Conservation (phyloP, 2,113 vertebrate species). For the Physeter macrocephalus region DNA sequence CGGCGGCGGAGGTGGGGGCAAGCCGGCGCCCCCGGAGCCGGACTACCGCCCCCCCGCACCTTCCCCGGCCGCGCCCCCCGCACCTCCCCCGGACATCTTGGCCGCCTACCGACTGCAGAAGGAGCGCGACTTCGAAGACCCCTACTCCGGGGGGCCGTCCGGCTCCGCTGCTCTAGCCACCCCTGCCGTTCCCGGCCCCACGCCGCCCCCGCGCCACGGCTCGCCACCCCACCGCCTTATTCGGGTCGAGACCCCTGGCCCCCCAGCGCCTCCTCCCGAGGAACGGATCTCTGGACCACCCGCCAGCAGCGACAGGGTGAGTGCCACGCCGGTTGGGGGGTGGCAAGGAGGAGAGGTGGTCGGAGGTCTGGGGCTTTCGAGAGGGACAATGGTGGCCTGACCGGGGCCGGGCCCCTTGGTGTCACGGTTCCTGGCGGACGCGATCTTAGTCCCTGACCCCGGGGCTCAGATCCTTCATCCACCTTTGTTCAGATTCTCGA, state of each 20-base stretch:
- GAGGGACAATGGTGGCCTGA: constrained; percentile 66
- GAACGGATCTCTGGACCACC: constrained; percentile 69
- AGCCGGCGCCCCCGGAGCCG: constrained; percentile 92
- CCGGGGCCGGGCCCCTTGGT: background rate
- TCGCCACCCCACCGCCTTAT: constrained; percentile 95
- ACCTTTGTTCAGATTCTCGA: constrained; percentile 61
- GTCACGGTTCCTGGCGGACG: background rate
- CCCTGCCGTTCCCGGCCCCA: constrained; percentile 70
- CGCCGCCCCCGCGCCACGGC: constrained; percentile 88
- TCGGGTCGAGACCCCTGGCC: constrained; percentile 89
- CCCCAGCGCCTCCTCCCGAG: constrained; percentile 76
- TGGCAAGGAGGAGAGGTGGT: background rate
- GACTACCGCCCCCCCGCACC: constrained; percentile 86
- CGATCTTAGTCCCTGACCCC: constrained; percentile 6
- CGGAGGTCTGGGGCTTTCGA: constrained; percentile 17
- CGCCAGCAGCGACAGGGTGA: constrained; percentile 61
- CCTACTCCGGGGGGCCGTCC: constrained; percentile 85
- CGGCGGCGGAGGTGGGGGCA: constrained; percentile 76
- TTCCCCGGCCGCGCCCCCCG: constrained; percentile 78
- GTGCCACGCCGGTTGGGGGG: constrained; percentile 6
- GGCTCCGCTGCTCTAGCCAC: constrained; percentile 73
- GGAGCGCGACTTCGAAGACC: constrained; percentile 96
- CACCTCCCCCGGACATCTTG: constrained; percentile 92
- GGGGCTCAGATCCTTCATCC: background rate
- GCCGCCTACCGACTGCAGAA: constrained; percentile 94